phyloP scores from a whole-genome alignment of 1,140 invertebrate genomes.

The Bombus picipes region DNA sequence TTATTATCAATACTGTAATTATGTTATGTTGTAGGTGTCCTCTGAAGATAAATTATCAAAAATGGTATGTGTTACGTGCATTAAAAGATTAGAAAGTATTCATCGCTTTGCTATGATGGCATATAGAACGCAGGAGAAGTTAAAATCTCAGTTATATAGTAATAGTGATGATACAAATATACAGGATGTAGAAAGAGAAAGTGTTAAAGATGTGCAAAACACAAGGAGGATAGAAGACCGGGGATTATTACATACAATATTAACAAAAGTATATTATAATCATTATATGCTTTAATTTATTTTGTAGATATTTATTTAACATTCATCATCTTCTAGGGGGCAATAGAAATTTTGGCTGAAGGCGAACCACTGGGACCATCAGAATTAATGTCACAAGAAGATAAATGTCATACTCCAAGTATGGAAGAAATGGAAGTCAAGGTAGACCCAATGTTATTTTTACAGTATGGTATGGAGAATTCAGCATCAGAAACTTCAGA shows the following conservation, averaged over 20 bases:
- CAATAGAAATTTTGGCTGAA: slow-evolving; percentile 70
- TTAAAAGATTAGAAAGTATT: slow-evolving; percentile 83
- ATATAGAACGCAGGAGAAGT: slow-evolving; percentile 82
- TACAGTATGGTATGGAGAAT: slow-evolving; percentile 81
- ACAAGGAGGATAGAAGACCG: slow-evolving; percentile 76
- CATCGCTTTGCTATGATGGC: slow-evolving; percentile 85
- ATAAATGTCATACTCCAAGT: slow-evolving; percentile 72
- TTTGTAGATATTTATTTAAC: neutral
- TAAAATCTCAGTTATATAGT: slow-evolving; percentile 77
- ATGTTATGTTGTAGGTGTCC: slow-evolving; percentile 77
- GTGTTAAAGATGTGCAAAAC: slow-evolving; percentile 68
- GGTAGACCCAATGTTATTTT: slow-evolving; percentile 85
- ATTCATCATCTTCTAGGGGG: slow-evolving; percentile 60
- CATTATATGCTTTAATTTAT: slow-evolving; percentile 1
- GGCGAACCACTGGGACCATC: slow-evolving; percentile 63
- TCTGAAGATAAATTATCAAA: slow-evolving; percentile 84
- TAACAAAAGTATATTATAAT: slow-evolving; percentile 80
- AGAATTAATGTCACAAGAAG: slow-evolving; percentile 67
- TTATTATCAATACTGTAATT: neutral
- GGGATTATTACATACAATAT: slow-evolving; percentile 83
- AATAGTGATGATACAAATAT: slow-evolving; percentile 59
- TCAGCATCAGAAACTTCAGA: slow-evolving; percentile 77
- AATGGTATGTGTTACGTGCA: slow-evolving; percentile 83
- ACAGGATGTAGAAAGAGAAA: slow-evolving; percentile 64
- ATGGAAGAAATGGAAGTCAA: slow-evolving; percentile 85